A percentile compares a stretch with the other conserved stretches of the same genome.
phyloP scores from a whole-genome alignment of 2,113 vertebrate species.

The Hyaena hyaena region DNA sequence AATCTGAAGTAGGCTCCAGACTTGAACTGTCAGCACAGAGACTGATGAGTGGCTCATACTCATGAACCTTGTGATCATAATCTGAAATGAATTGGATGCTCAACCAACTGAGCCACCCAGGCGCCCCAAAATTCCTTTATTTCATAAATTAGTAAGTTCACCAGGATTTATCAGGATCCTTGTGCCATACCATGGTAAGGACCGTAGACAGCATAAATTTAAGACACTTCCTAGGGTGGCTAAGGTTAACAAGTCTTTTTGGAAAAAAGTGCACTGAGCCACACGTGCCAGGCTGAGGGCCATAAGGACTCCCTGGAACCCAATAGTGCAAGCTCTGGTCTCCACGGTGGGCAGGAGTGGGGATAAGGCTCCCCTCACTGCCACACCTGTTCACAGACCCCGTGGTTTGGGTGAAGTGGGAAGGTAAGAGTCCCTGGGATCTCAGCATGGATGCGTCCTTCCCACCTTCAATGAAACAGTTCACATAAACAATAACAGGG shows the following conservation, averaged over 20 bases:
- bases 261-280: neutral
- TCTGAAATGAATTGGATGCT: no score
- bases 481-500: no score
- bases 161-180: neutral
- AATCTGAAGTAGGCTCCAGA: no score
- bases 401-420: neutral
- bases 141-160: neutral
- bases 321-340: neutral
- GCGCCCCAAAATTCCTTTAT: neutral
- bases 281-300: no score
- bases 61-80: no score
- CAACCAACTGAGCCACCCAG: no score
- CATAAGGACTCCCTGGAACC: neutral
- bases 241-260: neutral
- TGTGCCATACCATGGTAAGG: neutral
- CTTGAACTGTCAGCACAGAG: no score
- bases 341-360: accelerated
- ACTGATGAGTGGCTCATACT: no score
- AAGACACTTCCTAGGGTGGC: neutral
- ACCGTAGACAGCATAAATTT: neutral
- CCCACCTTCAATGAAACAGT: no score
- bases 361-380: neutral
- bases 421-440: neutral
- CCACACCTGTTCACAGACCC: neutral
- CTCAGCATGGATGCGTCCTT: neutral